phyloP scores from a whole-genome alignment of 2,113 vertebrate genomes.

The Campylorhamphus procurvoides region DNA sequence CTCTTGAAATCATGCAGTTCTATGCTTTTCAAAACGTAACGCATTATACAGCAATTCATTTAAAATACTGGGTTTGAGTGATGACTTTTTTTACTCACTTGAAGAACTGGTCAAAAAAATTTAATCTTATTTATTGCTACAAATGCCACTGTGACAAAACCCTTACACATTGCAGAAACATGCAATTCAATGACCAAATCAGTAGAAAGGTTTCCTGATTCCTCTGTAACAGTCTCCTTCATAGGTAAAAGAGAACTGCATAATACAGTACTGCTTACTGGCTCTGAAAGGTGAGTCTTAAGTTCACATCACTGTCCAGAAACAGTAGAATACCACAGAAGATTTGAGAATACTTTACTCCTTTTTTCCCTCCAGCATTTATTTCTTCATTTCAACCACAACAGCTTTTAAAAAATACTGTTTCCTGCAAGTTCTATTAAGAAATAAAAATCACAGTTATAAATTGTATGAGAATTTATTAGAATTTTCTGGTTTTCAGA shows the following conservation, averaged over 20 bases:
- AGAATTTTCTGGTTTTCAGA: neutral
- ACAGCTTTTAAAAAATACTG: neutral
- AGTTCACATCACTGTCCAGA: neutral
- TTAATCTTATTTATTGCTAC: neutral
- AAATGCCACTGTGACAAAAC: neutral
- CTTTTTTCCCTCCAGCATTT: neutral
- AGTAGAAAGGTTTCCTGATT: neutral
- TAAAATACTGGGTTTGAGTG: neutral
- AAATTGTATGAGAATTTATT: neutral
- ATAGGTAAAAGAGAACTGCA: neutral
- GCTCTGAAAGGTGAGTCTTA: neutral
- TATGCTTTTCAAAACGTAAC: neutral
- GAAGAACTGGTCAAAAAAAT: neutral
- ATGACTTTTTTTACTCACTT: neutral
- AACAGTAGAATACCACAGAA: neutral
- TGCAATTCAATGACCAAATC: neutral
- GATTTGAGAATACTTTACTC: neutral
- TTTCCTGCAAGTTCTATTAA: neutral
- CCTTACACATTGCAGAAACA: neutral
- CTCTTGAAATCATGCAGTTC: neutral
- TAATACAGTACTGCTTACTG: neutral
- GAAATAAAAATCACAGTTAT: neutral
- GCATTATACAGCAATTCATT: neutral
- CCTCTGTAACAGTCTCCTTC: neutral
- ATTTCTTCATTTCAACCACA: neutral